A percentile compares a stretch with the other conserved stretches of the same genome.
These are phyloP conservation scores for Paedocypris sp. DNA, from an alignment of 2,113 vertebrate genomes.

Conservation along the genomic window DNA sequence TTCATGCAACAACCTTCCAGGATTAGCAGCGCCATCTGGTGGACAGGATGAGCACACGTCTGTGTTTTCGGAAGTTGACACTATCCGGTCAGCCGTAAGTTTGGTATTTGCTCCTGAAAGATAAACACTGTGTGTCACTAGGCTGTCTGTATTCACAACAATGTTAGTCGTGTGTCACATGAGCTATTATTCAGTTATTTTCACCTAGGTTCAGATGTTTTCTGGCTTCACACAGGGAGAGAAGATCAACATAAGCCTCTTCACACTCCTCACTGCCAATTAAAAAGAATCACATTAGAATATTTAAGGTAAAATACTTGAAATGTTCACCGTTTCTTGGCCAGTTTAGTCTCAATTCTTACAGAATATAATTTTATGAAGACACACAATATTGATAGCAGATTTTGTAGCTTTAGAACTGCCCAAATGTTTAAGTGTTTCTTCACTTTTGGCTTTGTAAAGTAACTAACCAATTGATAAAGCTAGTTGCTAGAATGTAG, in stretches of 20 bases:
- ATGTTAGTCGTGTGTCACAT: constrained; percentile 14
- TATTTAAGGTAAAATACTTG: too few relatives aligned
- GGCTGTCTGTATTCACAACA: neutral
- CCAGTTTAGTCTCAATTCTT: too few relatives aligned
- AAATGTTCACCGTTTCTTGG: too few relatives aligned
- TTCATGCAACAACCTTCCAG: constrained; percentile 9
- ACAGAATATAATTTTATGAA: too few relatives aligned
- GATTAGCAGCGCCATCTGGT: constrained; percentile 43
- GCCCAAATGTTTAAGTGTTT: too few relatives aligned
- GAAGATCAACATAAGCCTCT: constrained; percentile 63
- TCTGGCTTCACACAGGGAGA: constrained; percentile 50
- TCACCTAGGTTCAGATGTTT: constrained; percentile 47
- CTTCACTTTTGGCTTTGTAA: too few relatives aligned
- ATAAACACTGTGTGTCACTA: neutral
- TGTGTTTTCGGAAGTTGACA: constrained; percentile 24
- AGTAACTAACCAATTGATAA: too few relatives aligned
- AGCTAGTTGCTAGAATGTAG: too few relatives aligned
- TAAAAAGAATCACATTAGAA: too few relatives aligned
- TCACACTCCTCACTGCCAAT: constrained; percentile 70
- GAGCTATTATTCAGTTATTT: neutral
- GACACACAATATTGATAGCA: too few relatives aligned
- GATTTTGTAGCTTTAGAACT: too few relatives aligned
- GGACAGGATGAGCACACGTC: constrained; percentile 43
- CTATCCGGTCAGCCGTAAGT: constrained; percentile 23
- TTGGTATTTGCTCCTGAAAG: constrained; percentile 30